Conservation (phyloP, 2,797 vertebrate species). For the Halcyon smyrnensis region DNA sequence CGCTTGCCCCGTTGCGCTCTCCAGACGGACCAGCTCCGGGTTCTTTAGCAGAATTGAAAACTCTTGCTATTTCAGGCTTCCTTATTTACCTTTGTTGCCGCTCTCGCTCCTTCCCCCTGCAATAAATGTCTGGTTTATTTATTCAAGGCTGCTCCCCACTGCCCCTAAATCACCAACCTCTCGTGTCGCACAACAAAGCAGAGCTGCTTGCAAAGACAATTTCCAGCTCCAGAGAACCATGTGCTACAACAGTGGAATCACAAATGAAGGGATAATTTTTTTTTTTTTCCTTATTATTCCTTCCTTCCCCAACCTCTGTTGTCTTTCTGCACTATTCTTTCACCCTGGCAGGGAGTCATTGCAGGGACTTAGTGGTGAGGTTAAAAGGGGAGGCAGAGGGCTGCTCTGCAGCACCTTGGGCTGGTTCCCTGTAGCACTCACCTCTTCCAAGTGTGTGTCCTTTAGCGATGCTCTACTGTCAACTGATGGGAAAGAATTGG, state of each 20-base stretch:
- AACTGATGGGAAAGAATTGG: not conserved
- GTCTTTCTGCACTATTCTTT: not conserved
- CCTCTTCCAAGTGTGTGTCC: not conserved
- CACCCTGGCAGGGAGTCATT: conserved; percentile 66
- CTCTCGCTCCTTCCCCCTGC: not conserved
- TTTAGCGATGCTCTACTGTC: not conserved
- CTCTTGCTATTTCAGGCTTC: not conserved
- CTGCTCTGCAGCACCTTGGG: not conserved
- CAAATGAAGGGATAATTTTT: conserved; percentile 18
- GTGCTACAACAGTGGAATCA: conserved; percentile 57
- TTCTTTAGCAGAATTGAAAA: not conserved
- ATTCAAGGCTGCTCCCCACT: not conserved
- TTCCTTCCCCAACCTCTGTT: not conserved
- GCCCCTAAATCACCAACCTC: conserved; percentile 21
- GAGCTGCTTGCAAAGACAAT: conserved; percentile 34
- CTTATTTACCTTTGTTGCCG: not conserved
- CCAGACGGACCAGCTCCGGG: not conserved
- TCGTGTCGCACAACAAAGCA: not conserved
- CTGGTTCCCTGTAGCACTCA: not conserved
- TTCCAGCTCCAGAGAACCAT: conserved; percentile 71
- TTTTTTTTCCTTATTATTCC: no score
- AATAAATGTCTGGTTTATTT: conserved; percentile 28
- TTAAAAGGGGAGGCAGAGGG: not conserved
- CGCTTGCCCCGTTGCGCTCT: not conserved
- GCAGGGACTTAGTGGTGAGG: not conserved